Conservation (phyloP, 2,113 vertebrate genomes). For the Pampusana beccarii region DNA sequence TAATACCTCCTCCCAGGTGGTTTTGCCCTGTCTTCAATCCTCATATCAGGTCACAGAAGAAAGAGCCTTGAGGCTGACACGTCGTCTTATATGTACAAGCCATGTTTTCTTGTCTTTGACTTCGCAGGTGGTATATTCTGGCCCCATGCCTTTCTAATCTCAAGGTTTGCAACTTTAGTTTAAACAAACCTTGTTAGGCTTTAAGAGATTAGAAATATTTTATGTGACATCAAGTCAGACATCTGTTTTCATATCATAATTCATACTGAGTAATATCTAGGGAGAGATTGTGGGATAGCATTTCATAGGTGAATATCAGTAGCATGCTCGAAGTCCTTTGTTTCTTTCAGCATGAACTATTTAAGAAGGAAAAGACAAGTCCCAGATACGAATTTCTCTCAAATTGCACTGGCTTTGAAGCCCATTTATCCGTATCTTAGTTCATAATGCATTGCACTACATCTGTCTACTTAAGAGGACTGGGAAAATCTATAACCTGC, state of each 20-base stretch:
- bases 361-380: not conserved
- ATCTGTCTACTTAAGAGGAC: not conserved
- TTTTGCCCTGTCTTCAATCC: not conserved
- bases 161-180: not conserved
- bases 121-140: not conserved
- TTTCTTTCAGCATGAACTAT: not conserved
- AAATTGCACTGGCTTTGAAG: not conserved
- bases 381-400: not conserved
- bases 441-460: not conserved
- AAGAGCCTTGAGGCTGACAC: not conserved
- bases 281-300: not conserved
- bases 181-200: conserved; percentile 24
- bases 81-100: not conserved
- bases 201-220: conserved; percentile 8
- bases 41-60: not conserved
- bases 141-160: not conserved
- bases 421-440: not conserved
- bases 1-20: not conserved
- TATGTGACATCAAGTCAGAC: not conserved
- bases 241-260: not conserved
- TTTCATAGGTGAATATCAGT: not conserved
- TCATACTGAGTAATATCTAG: not conserved
- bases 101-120: not conserved
- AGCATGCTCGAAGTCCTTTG: not conserved
- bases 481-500: not conserved